These are phyloP conservation scores for Hyppa rectilinea DNA, from an alignment of 2,888 invertebrate genomes.

Conservation along the genomic window DNA sequence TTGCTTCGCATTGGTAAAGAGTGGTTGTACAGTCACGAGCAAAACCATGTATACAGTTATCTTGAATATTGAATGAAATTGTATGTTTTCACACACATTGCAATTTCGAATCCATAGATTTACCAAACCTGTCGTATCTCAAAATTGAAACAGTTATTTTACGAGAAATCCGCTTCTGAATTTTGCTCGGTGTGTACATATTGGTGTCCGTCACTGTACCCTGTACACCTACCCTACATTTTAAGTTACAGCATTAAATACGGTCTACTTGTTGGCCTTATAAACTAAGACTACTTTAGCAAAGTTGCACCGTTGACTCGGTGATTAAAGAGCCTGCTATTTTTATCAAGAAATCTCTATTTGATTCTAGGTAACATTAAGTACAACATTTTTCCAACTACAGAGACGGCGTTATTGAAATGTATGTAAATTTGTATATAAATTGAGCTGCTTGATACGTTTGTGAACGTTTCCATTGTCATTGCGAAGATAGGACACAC, in stretches of 20 bases:
- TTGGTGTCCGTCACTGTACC: no score
- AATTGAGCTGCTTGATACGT: conserved; percentile 74
- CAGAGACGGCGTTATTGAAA: conserved; percentile 80
- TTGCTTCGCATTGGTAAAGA: no score
- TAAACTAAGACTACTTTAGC: conserved; percentile 50
- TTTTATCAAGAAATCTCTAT: conserved; percentile 77
- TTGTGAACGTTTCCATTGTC: conserved; percentile 75
- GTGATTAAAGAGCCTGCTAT: conserved; percentile 64
- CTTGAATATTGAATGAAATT: no score
- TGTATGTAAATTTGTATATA: conserved; percentile 84
- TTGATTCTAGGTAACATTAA: conserved; percentile 74
- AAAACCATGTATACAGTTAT: no score
- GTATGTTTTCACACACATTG: no score
- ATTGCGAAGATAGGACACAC: conserved; percentile 58
- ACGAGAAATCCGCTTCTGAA: no score
- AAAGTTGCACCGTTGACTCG: conserved; percentile 45
- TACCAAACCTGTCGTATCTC: no score
- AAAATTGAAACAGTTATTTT: no score
- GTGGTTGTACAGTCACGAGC: no score
- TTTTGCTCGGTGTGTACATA: no score
- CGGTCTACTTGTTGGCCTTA: conserved; percentile 30
- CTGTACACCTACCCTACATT: no score
- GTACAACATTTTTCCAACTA: conserved; percentile 80
- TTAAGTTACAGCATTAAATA: conserved; percentile 22
- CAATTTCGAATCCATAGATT: no score